Evolutionary conservation across 35 echinoderm and acorn worm genomes (phyloP), one percentile per base, ranked within the genome.

Genomic region (Eucidaris tribuloides): DNA sequence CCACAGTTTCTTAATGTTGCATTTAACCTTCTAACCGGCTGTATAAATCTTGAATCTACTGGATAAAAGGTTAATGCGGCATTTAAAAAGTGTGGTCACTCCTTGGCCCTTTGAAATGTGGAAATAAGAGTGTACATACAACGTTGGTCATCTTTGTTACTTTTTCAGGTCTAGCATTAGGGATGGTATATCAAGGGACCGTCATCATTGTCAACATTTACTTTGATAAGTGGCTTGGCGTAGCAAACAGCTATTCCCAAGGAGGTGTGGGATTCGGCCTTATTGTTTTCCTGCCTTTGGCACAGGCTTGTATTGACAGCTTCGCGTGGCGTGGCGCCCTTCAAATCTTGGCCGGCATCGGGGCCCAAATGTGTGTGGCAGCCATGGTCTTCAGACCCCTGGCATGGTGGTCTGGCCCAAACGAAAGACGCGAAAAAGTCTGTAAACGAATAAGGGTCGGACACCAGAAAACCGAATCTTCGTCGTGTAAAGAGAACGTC

Each of bases 241-340:
- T 45, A 48, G 74, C 74, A 22, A 78, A 45, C 46, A 42, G 74
- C 14, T 46, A 45, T 1, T 36, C 74, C 19, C 46, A 43, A 23
- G 19, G 19, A 24, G 74, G 74, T 3, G 46, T 48, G 19, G 44
- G 74, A 13, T 4, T 78, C 5, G 74, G 74, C 2, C 19, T 78
- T 20, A 78, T 78, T 36, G 74, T 40, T 7, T n/a, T n/a, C 4
- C 32, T 42, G 46, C 74, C 44, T 13, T 19, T 78, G 46, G 13
- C n/a, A 5, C 15, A n/a, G 46, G 13, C 22, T n/a, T 42, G 42
- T 15, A 78, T 78, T 34, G 44, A 50, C 14, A 31, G 42, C 22
- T 78, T 20, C 74, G 36, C 41, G 4, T 78, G 74, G 74, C 30
- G 74, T 19, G 74, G 74, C 18, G 74, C 74, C 5, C 24, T 78